Base-by-base conservation (phyloP, 2,888 invertebrate species). In the Tupiocoris notatus region DNA sequence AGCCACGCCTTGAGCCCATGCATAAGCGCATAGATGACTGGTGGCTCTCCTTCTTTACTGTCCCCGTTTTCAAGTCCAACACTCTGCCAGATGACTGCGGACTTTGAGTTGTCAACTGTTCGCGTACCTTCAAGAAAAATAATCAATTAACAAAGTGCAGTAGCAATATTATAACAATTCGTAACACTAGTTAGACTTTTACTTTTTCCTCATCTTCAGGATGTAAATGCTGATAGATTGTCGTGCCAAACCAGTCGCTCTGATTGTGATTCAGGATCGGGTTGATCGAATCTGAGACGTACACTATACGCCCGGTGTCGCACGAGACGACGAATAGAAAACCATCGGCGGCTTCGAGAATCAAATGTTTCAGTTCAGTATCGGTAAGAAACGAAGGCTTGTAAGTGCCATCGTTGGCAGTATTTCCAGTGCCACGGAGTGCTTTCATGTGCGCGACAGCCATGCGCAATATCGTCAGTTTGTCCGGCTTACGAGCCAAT, bases 371-470 rank as follows among this genome's bases (percentile, higher is more conserved):
- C 80, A 99, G 86, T 85, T 99, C 99, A 85, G 99, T 98, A 86
- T 99, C 99, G 75, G 98, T 98, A 78, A 99, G 88, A 85, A 99
- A 99, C 16, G 98, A 98, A 21, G 99, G 99, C 84, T 98, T 98
- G 86, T 97, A 99, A 1, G 96, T 94, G 70, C 96, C 96, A 85
- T 98, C 97, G 62, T 92, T 91, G 80, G 92, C 94, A n/a, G 97
- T 96, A 84, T 98, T 97, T 61, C 97, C 97, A 56, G 97, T 96
- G 79, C 95, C 98, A 88, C 97, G 89, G 77, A 98, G 89, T 74
- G 94, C 94, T 87, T 98, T 98, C 98, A 99, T 99, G 85, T 99
- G 98, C 20, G 98, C 96, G 78, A 99, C 98, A 65, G 99, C 98
- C 98, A 99, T 98, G 83, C 99, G 90, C 79, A 99, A 89, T 84